These are phyloP conservation scores for Palythoa grandis DNA, from an alignment of 92 coral and sea anemone genomes.

Conservation along the genomic window DNA sequence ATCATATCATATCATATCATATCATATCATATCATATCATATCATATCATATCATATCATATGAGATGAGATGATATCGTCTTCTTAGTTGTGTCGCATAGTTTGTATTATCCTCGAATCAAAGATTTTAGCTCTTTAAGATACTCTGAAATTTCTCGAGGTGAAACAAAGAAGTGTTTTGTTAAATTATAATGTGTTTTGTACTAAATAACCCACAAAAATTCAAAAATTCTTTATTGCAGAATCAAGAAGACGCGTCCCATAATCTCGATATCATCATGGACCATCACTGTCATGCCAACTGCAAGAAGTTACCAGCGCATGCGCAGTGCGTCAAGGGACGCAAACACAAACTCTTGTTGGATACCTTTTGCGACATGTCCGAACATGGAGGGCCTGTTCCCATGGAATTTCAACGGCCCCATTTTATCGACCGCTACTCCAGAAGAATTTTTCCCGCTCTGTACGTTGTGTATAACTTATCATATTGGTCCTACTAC, in stretches of 20 bases:
- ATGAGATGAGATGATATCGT: no score
- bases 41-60: no score
- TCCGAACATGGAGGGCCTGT: constrained; percentile 7
- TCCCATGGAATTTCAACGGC: constrained; percentile 42
- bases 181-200: no score
- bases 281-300: constrained; percentile 58
- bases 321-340: constrained; percentile 31
- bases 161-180: no score
- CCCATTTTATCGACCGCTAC: constrained; percentile 74
- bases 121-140: no score
- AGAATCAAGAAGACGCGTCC: constrained; percentile 27
- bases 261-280: constrained; percentile 49
- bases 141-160: no score
- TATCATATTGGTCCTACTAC: constrained; percentile 85
- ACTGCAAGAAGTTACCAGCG: constrained; percentile 38
- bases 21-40: no score
- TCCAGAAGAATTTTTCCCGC: constrained; percentile 81
- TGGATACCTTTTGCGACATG: constrained; percentile 42
- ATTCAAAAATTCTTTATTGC: background rate
- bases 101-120: no score
- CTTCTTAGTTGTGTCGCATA: no score
- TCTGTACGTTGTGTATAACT: constrained; percentile 70
- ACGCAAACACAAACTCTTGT: background rate
- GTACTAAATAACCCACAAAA: background rate
- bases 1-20: no score